These are phyloP conservation scores for Porites evermanni DNA, from an alignment of 92 coral and sea anemone genomes.

Conservation along the genomic window DNA sequence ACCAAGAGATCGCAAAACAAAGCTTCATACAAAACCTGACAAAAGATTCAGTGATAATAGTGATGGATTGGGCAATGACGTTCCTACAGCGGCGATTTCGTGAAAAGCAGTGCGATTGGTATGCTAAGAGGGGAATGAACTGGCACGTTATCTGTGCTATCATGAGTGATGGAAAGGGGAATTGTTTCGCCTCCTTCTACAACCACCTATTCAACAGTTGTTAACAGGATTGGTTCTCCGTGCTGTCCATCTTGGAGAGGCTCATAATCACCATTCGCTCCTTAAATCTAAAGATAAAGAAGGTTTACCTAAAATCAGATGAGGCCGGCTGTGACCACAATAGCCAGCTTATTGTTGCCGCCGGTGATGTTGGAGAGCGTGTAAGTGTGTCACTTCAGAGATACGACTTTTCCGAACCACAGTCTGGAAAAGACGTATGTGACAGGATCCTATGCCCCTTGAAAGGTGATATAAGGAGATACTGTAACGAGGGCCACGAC, in stretches of 20 bases:
- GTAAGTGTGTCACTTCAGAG: slow-evolving; percentile 43
- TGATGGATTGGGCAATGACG: slow-evolving; percentile 70
- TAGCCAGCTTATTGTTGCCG: slow-evolving; percentile 38
- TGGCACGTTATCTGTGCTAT: slow-evolving; percentile 65
- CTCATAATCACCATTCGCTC: slow-evolving; percentile 17
- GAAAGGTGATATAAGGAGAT: slow-evolving; percentile 55
- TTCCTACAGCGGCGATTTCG: slow-evolving; percentile 43
- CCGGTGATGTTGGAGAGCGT: slow-evolving; percentile 40
- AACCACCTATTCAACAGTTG: slow-evolving; percentile 61
- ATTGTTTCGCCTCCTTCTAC: slow-evolving; percentile 5
- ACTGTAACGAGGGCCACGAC: slow-evolving; percentile 54
- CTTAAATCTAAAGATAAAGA: slow-evolving; percentile 14
- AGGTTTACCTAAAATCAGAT: slow-evolving; percentile 51
- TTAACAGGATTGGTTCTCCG: slow-evolving; percentile 46
- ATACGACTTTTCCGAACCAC: slow-evolving; percentile 65
- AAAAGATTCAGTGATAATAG: slow-evolving; percentile 33
- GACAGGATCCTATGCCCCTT: slow-evolving; percentile 57
- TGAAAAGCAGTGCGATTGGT: slow-evolving; percentile 65
- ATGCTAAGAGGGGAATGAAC: slow-evolving; percentile 56
- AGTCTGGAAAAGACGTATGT: slow-evolving; percentile 56
- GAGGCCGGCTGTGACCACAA: slow-evolving; percentile 73
- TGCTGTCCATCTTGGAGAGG: slow-evolving; percentile 2
- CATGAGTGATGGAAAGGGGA: slow-evolving; percentile 16
- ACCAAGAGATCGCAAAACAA: slow-evolving; percentile 60
- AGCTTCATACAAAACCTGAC: slow-evolving; percentile 36